Conservation (phyloP, 2,888 invertebrate species). For the Parasteatoda lunata region DNA sequence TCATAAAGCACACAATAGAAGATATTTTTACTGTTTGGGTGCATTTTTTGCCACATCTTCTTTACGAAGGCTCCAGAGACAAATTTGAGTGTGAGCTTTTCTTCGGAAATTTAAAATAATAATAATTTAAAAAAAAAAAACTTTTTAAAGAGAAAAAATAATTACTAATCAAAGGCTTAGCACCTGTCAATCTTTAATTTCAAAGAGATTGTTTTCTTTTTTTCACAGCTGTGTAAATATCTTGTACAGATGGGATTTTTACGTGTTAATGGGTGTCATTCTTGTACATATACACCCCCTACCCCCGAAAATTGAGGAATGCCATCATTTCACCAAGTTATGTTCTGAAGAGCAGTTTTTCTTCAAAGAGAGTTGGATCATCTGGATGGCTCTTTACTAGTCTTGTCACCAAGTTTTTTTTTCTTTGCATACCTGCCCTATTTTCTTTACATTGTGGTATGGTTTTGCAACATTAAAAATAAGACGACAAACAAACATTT, state of each 20-base stretch:
- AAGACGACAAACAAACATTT: too few species aligned
- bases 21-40: neutral
- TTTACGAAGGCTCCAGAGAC: too few species aligned
- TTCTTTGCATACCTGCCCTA: too few species aligned
- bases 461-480: too few species aligned
- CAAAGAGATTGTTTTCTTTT: neutral
- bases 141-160: too few species aligned
- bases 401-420: constrained; percentile 1
- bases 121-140: too few species aligned
- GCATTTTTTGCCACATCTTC: neutral
- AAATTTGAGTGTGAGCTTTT: too few species aligned
- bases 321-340: constrained; percentile 34
- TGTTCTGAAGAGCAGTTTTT: constrained; percentile 66
- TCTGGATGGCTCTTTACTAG: constrained; percentile 59
- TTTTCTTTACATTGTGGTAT: too few species aligned
- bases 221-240: constrained; percentile 62
- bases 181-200: too few species aligned
- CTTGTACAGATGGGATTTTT: constrained; percentile 59
- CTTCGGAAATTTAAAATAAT: too few species aligned
- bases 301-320: constrained; percentile 37
- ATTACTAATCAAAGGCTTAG: too few species aligned
- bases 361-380: constrained; percentile 58
- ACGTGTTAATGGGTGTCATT: constrained; percentile 60
- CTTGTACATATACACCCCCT: constrained; percentile 65
- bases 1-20: neutral